These are phyloP conservation scores for Clarias platycephalus DNA, from an alignment of 2,797 vertebrate genomes.

Conservation along the genomic window DNA sequence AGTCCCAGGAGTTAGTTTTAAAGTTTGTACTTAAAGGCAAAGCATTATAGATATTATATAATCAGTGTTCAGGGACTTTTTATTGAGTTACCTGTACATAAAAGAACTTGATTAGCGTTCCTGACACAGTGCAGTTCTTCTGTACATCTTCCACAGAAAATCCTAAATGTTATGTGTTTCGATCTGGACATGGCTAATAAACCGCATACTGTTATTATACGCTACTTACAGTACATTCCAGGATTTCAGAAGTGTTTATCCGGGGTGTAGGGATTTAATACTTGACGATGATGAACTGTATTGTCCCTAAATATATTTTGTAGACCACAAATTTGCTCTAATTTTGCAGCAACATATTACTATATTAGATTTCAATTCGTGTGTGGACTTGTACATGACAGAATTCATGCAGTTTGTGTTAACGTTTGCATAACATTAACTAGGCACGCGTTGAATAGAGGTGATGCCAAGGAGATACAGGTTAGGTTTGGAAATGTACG, in stretches of 20 bases:
- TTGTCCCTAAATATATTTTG: neutral
- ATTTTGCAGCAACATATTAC: neutral
- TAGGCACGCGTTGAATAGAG: neutral
- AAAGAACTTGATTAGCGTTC: neutral
- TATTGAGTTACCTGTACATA: neutral
- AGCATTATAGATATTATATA: neutral
- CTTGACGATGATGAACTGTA: neutral
- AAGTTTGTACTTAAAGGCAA: neutral
- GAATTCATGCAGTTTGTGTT: neutral
- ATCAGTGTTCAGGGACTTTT: neutral
- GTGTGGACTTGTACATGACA: conserved; percentile 4
- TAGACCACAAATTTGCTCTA: neutral
- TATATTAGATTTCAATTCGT: neutral
- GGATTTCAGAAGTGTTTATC: neutral
- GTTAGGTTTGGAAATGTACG: neutral
- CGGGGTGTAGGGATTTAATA: neutral
- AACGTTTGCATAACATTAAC: too few relatives aligned
- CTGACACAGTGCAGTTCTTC: neutral
- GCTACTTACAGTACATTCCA: neutral
- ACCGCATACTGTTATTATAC: neutral
- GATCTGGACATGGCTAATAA: neutral
- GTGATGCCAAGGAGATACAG: neutral
- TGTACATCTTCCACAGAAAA: neutral
- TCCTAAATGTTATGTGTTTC: neutral
- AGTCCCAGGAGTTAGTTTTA: neutral